Evolutionary conservation across 1,140 invertebrate species (phyloP), one percentile per base, ranked within the genome.

Genomic region (Drosophila neocordata): DNA sequence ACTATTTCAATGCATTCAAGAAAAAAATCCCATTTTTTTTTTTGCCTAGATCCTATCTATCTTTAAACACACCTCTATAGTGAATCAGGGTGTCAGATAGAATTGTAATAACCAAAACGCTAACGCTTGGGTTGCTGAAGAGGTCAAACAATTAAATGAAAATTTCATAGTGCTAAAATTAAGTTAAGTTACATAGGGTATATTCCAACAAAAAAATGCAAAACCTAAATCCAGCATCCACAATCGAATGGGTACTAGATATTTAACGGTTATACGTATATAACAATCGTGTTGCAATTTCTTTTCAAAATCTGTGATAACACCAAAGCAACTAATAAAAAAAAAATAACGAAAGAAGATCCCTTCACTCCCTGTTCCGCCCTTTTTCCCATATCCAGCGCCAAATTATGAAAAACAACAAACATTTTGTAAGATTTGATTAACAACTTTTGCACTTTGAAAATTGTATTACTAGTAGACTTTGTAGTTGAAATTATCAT

Each of bases 251-350:
- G 27, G 6, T 31, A 31, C 12, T 7, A 5, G 37, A 38, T 4
- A 38, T n/a, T 4, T n/a, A n/a, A 38, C n/a, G 37, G 34, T 35
- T 31, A 31, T 31, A 31, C 6, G 27, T 31, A 31, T 31, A 31
- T 31, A 7, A 6, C 27, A 11, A 52, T 22, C 13, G 8, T 9
- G 18, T 57, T 59, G 9, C 15, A 48, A 15, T 48, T 87, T 87
- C 68, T 82, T 88, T 88, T 87, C 69, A 58, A 88, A 65, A 88
- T 79, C 83, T 87, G 83, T 87, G 83, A 87, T 87, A 87, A n/a
- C n/a, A n/a, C n/a, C n/a, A n/a, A n/a, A n/a, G n/a, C 73, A 85
- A 87, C 55, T 70, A 48, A 48, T 15, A 9, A n/a, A 48, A 48
- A 20, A 8, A 48, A 48, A 12, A 48, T 15, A 48, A 48, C 15